Evolutionary conservation across 1,140 invertebrate species (phyloP).

Genomic region (Drosophila nigrodunni): DNA sequence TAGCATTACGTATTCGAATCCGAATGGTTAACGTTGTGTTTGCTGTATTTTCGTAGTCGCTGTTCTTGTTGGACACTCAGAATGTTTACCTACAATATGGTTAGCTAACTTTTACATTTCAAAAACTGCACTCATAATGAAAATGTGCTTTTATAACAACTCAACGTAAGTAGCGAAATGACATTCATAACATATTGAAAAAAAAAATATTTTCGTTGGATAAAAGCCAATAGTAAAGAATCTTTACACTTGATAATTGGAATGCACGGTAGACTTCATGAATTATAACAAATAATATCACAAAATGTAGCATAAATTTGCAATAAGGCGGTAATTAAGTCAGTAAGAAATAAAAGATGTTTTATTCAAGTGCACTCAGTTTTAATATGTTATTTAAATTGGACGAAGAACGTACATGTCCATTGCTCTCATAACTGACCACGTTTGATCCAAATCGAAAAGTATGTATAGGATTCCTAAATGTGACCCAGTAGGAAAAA

Average conservation of each 20-base stretch:
- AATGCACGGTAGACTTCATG: not conserved
- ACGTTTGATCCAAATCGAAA: no score
- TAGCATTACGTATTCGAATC: conserved; percentile 25
- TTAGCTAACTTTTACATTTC: conserved; percentile 74
- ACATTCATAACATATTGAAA: not conserved
- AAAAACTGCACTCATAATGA: conserved; percentile 39
- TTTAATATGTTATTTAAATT: no score
- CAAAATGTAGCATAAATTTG: no score
- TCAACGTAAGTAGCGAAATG: no score
- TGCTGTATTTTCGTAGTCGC: conserved; percentile 11
- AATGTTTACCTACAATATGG: conserved; percentile 46
- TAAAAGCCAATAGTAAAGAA: conserved; percentile 34
- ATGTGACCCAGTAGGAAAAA: no score
- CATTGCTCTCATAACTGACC: no score
- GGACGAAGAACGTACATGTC: no score
- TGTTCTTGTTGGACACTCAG: conserved; percentile 11
- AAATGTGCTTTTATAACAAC: conserved; percentile 61
- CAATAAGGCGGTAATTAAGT: no score
- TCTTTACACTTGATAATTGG: not conserved
- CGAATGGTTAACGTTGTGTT: conserved; percentile 35
- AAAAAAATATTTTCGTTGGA: conserved; percentile 8
- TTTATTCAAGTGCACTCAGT: no score
- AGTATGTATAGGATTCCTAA: no score
- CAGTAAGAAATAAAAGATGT: no score
- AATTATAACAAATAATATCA: no score